Base-by-base conservation (phyloP, 2,113 vertebrate species). In the Burhinus bistriatus region DNA sequence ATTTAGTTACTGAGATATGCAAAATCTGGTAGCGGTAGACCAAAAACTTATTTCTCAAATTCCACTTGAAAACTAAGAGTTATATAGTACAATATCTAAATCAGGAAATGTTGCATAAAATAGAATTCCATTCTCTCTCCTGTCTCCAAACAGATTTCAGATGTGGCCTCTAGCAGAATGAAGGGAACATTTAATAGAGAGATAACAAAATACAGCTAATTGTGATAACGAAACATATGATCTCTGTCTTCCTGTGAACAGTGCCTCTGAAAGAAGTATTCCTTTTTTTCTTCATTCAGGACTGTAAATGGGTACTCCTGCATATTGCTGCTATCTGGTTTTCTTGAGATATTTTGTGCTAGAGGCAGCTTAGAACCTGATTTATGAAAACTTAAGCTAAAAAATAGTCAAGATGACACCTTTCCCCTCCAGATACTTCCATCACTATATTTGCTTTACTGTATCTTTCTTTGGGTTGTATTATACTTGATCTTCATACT, bases 151-250 rank as follows among this genome's bases (percentile, higher is more conserved):
- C 10, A 91, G 71, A 90, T 83, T 93, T 88, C 54, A 85, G 16
- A 70, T n/a, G 36, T 73, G 42, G 71, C 32, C 44, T 85, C 78
- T 34, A 93, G 73, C 18, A 94, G 36, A 89, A 83, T 58, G 61
- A 22, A 81, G 72, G 32, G 44, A 85, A 92, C 15, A 72, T 71
- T 85, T 91, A 89, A 55, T 7, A 91, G 7, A 11, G 17, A 91
- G 62, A 66, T 82, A 73, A 93, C 38, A 97, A 89, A 95, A 93
- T 69, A 83, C 26, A 76, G 64, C 47, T 95, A 92, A 92, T 79
- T 95, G 55, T 54, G 45, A 83, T 72, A 93, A 83, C 54, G 59
- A 90, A 92, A 66, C 32, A 52, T 42, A 86, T 11, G 30, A 94
- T 70, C 22, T 70, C 30, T 42, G 16, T 42, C 57, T 87, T 36